Evolutionary conservation across 1,140 invertebrate genomes (phyloP), one percentile per base, ranked within the genome.

Genomic region (Zaprionus davidi): DNA sequence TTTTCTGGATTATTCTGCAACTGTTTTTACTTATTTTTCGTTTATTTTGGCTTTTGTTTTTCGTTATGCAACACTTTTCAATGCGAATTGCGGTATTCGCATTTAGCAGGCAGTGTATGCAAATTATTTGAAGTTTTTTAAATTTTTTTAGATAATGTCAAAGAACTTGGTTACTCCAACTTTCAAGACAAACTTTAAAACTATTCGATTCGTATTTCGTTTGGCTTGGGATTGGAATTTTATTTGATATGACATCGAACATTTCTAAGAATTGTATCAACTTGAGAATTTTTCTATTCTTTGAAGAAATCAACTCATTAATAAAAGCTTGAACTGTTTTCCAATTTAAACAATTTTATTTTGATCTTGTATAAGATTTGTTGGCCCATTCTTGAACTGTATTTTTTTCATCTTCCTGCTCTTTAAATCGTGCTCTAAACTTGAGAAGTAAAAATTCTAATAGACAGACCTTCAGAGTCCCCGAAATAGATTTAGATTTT

Each of bases 91-190:
- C 59, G 74, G 71, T 46, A 46, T 46, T n/a, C 34, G 74, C 63
- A 63, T 36, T 71, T 51, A 55, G 64, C 71, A 57, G 46, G 6
- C 65, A 71, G 78, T 72, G 78, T 88, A 87, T 84, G 85, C 78
- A 87, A 87, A 83, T 88, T 72, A 73, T 84, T 87, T 78, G 67
- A 44, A 82, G 72, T 68, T 68, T 56, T 56, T 41, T 38, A 22
- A 3, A 13, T 4, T 51, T 51, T 26, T 26, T 26, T 26, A 26
- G 4, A 26, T 26, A 44, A 44, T 2, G 7, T 17, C 2, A 17
- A 41, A 44, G 38, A 6, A 12, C 26, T 7, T 12, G 17, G 38
- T n/a, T n/a, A n/a, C 5, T n/a, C 6, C 3, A 44, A 44, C 38
- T 17, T n/a, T 1, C 38, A 6, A n/a, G n/a, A 44, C 38, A 5